Conservation (phyloP, 35 echinoderm and acorn worm genomes). For the Amphiura filiformis region DNA sequence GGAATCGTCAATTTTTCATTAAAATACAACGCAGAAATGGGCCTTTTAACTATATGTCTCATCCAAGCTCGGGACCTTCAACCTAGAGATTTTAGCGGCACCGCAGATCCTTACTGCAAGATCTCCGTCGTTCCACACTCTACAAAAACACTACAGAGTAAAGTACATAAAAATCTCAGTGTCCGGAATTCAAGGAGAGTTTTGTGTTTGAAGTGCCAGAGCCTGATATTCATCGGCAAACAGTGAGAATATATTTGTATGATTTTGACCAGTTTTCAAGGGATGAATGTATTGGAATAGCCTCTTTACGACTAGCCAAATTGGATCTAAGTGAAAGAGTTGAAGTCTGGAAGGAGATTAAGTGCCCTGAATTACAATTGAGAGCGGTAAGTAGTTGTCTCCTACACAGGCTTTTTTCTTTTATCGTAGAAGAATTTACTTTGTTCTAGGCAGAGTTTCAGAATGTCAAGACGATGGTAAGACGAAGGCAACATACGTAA, state of each 20-base stretch:
- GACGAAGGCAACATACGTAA: too few species aligned
- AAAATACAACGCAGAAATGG: constrained; percentile 94
- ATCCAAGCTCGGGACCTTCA: constrained; percentile 92
- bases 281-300: constrained; percentile 92
- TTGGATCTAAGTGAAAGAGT: constrained; percentile 87
- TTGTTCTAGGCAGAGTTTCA: too few species aligned
- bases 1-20: constrained; percentile 96
- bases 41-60: constrained; percentile 81
- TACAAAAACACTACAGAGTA: constrained; percentile 68
- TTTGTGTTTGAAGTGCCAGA: constrained; percentile 98
- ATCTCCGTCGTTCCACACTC: constrained; percentile 70
- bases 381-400: not conserved
- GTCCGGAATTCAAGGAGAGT: constrained; percentile 91
- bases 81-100: constrained; percentile 92
- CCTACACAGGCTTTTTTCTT: too few species aligned
- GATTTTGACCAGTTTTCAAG: constrained; percentile 98
- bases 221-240: constrained; percentile 83
- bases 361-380: not conserved
- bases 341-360: constrained; percentile 98
- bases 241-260: constrained; percentile 74
- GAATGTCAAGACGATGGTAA: too few species aligned
- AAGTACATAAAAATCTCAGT: constrained; percentile 75
- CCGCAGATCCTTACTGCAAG: constrained; percentile 94
- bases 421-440: too few species aligned
- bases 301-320: constrained; percentile 62